These are phyloP conservation scores for Montipora sp. DNA, from an alignment of 64 coral and sea anemone species.

Conservation along the genomic window DNA sequence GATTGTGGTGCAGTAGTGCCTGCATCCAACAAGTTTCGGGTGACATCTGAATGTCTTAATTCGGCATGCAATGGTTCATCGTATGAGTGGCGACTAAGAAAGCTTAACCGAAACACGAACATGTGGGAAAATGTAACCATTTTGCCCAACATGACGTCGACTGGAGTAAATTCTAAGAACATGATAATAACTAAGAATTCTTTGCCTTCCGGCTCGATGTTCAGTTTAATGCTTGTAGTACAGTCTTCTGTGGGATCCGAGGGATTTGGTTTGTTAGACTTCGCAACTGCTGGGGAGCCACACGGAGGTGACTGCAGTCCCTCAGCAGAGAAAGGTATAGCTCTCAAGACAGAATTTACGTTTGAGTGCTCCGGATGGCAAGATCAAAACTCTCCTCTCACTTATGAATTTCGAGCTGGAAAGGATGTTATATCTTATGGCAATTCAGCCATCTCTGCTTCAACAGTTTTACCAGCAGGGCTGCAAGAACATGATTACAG, in stretches of 20 bases:
- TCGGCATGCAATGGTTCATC: background rate
- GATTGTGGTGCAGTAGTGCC: conserved; percentile 19
- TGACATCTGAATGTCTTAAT: background rate
- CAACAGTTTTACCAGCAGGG: conserved; percentile 5
- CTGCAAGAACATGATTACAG: background rate
- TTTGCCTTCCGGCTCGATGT: background rate
- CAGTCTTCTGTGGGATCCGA: background rate
- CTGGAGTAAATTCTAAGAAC: background rate
- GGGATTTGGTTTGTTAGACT: background rate
- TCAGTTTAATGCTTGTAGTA: background rate
- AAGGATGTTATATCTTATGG: background rate
- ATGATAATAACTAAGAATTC: background rate
- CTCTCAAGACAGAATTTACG: background rate
- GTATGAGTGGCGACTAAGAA: background rate
- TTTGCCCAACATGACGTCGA: background rate
- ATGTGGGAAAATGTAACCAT: background rate
- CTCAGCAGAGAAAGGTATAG: background rate
- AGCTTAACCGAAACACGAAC: background rate
- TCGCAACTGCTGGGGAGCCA: conserved; percentile 3
- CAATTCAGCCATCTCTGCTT: background rate
- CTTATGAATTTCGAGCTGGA: conserved; percentile 3
- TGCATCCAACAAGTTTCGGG: conserved; percentile 5
- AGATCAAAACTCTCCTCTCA: background rate
- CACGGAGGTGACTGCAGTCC: background rate
- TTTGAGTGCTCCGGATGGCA: conserved; percentile 14